A percentile compares a stretch with the other conserved stretches of the same genome.
Evolutionary conservation across 2,888 invertebrate species (phyloP).

Genomic region (Campopleginae sp.): DNA sequence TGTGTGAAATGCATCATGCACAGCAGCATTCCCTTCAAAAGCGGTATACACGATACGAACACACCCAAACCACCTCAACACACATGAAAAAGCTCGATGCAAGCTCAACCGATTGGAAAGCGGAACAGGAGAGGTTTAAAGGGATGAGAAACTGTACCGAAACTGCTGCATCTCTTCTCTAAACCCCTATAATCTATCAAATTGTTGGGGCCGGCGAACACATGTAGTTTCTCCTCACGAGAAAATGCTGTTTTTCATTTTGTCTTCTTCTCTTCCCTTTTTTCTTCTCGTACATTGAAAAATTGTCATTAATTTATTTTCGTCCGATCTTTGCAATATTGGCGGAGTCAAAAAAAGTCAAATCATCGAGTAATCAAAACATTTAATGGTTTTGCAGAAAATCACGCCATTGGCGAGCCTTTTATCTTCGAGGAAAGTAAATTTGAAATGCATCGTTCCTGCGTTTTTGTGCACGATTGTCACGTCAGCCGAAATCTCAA

Average conservation of each 20-base stretch:
- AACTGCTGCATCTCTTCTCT: constrained; percentile 41
- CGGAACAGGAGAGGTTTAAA: constrained; percentile 61
- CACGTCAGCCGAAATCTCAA: constrained; percentile 57
- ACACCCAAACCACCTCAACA: constrained; percentile 16
- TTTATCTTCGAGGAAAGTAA: constrained; percentile 22
- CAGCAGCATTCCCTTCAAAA: constrained; percentile 54
- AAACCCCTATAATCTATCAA: constrained; percentile 77
- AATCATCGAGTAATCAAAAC: too few species aligned
- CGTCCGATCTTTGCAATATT: not conserved
- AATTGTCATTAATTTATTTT: not conserved
- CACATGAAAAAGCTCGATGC: constrained; percentile 41
- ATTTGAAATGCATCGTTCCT: constrained; percentile 34
- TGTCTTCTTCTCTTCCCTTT: not conserved
- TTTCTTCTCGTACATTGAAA: not conserved
- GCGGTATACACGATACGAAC: not conserved
- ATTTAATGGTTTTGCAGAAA: not conserved
- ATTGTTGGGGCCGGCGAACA: constrained; percentile 73
- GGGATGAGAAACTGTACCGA: constrained; percentile 43
- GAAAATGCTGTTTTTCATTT: constrained; percentile 6
- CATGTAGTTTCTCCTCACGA: constrained; percentile 73
- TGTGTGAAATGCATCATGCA: constrained; percentile 45
- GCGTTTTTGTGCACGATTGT: constrained; percentile 53
- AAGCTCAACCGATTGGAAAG: constrained; percentile 78
- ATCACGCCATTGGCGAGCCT: not conserved
- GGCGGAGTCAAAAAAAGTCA: not conserved